phyloP scores from a whole-genome alignment of 2,113 vertebrate species.

The Chrysemys picta region DNA sequence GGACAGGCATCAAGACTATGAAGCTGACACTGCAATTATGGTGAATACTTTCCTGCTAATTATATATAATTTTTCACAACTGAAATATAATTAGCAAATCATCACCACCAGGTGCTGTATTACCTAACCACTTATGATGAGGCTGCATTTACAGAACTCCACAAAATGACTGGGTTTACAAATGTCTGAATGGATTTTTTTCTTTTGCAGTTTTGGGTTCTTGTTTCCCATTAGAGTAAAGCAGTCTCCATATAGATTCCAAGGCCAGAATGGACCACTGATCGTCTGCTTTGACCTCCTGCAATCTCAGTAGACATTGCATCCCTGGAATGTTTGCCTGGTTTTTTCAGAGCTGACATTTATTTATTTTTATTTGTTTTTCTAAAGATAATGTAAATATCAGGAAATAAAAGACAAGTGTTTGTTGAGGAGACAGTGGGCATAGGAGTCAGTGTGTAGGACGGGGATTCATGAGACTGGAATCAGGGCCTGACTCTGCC shows the following conservation, averaged over 20 bases:
- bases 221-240: not conserved
- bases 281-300: not conserved
- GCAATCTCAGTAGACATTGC: not conserved
- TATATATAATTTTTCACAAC: slow-evolving; percentile 59
- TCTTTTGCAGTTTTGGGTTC: not conserved
- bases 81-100: slow-evolving; percentile 60
- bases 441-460: not conserved
- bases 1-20: slow-evolving; percentile 17
- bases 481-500: not conserved
- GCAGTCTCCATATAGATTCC: not conserved
- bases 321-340: not conserved
- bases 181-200: not conserved
- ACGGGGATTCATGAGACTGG: not conserved
- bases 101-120: slow-evolving; percentile 35
- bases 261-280: not conserved
- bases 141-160: not conserved
- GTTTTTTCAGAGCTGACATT: not conserved
- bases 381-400: not conserved
- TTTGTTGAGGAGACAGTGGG: not conserved
- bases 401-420: not conserved
- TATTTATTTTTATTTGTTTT: not conserved
- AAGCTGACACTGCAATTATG: slow-evolving; percentile 41
- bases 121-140: not conserved
- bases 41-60: slow-evolving; percentile 38
- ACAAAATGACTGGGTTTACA: not conserved